Evolutionary conservation across 2,888 invertebrate genomes (phyloP), one percentile per base, ranked within the genome.

Genomic region (Asteroscopus sphinx): DNA sequence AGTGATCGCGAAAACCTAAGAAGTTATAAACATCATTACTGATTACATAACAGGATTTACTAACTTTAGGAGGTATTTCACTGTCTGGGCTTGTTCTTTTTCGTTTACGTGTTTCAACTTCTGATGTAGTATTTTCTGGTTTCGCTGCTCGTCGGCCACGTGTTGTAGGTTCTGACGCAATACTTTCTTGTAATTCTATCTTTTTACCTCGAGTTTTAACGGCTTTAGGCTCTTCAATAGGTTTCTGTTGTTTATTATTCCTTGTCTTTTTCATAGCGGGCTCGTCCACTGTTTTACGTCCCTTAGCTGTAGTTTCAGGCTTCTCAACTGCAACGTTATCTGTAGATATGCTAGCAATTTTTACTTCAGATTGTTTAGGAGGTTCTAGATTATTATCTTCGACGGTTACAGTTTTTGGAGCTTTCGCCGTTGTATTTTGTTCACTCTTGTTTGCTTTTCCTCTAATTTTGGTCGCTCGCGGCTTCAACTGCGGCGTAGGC

Each of bases 401-500:
- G 9, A 17, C 32, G 0, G 33, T 59, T 3, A 44, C 45, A 9
- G 62, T 63, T 51, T 71, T 80, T 0, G 81, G 76, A 0, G 76
- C 61, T 21, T 60, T 60, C 39, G 57, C 79, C 0, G 70, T 46
- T 41, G 21, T 45, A 25, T 64, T 60, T 2, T 17, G 11, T 41
- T 8, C 36, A 15, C 16, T 36, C 12, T 41, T 47, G 17, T 45
- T 51, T 3, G 45, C 28, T 15, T 4, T 57, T 0, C 28, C 49
- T 40, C 62, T 41, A 2, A 57, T 59, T 54, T 65, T 71, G 13
- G 45, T 53, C 17, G 71, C 49, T 35, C 61, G 73, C 2, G 88
- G 85, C 58, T 87, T 86, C 11, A 80, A 2, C 37, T 77, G 70
- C 0, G 89, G 89, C 0, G 87, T 83, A 0, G 85, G 82, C 60